phyloP scores from a whole-genome alignment of 2,797 vertebrate species.

The Tenualosa ilisha region DNA sequence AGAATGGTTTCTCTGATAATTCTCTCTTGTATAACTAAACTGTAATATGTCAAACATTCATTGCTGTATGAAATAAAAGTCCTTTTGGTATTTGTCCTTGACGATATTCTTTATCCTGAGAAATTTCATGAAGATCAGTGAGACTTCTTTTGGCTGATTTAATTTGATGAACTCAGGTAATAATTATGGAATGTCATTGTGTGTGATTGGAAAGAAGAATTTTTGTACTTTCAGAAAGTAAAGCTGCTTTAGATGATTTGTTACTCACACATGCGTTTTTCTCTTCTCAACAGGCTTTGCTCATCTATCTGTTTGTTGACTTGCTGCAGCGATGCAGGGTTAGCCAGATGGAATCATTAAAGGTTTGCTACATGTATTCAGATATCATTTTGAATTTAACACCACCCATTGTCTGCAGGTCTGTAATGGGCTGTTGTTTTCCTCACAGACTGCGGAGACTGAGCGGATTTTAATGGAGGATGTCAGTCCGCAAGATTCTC shows the following conservation, averaged over 20 bases:
- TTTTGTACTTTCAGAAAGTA: neutral
- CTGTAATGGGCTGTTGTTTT: neutral
- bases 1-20: neutral
- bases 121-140: neutral
- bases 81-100: neutral
- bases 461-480: conserved; percentile 70
- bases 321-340: conserved; percentile 73
- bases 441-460: conserved; percentile 58
- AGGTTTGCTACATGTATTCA: conserved; percentile 54
- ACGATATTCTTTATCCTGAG: neutral
- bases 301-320: conserved; percentile 76
- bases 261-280: neutral
- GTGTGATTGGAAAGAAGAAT: neutral
- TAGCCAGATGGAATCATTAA: conserved; percentile 68
- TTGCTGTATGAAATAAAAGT: neutral
- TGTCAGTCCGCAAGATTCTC: conserved; percentile 53
- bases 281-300: conserved; percentile 61
- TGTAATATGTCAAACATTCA: neutral
- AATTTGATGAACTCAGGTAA: neutral
- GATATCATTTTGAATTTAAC: neutral
- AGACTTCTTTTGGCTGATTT: neutral
- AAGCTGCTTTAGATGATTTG: neutral
- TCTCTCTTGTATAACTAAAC: neutral
- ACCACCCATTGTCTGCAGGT: neutral
- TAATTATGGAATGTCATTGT: neutral